A percentile compares a stretch with the other conserved stretches of the same genome.
Evolutionary conservation across 2,797 vertebrate genomes (phyloP).

Genomic region (Pelochelys cantorii): DNA sequence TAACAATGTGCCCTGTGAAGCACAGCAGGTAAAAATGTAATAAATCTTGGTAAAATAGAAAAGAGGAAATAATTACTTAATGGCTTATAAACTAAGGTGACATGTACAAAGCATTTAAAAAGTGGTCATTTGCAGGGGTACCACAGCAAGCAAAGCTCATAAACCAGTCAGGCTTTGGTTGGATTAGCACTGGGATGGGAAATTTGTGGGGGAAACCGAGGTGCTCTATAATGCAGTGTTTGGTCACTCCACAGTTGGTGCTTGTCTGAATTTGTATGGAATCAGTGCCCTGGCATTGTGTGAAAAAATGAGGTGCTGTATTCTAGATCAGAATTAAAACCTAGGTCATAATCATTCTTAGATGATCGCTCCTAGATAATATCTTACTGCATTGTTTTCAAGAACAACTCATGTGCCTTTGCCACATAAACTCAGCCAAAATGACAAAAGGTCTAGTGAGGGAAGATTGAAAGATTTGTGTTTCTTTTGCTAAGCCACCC

Average conservation of each 20-base stretch:
- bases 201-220: conserved; percentile 40
- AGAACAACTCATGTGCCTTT: background rate
- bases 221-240: conserved; percentile 46
- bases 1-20: background rate
- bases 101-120: background rate
- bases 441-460: too few species aligned
- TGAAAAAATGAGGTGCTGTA: background rate
- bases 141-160: conserved; percentile 24
- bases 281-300: background rate
- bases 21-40: background rate
- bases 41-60: background rate
- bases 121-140: conserved; percentile 46
- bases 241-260: background rate
- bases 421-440: too few species aligned
- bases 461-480: too few species aligned
- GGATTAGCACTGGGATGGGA: conserved; percentile 25
- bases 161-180: conserved; percentile 41
- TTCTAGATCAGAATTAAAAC: accelerated
- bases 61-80: background rate
- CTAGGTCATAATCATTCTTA: accelerated
- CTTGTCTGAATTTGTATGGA: background rate
- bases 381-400: accelerated
- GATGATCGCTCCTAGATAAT: accelerated
- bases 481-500: too few species aligned
- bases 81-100: conserved; percentile 15